These are phyloP conservation scores for Amphiprion clarkii DNA, from an alignment of 2,797 vertebrate species.

Conservation along the genomic window DNA sequence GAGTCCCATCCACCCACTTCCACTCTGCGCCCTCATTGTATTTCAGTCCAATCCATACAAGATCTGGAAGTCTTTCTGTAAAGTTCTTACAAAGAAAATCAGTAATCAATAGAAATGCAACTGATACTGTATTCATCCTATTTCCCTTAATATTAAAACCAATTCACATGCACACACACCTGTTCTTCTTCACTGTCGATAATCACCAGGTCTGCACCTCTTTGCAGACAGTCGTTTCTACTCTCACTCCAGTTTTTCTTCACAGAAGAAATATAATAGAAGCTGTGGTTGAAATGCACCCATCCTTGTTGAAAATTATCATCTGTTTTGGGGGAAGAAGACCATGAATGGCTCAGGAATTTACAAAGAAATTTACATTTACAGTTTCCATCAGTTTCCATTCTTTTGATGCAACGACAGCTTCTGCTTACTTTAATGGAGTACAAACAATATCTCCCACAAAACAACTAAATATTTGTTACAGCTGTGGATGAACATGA, in stretches of 20 bases:
- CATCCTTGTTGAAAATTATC: conserved; percentile 36
- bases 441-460: no score
- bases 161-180: neutral
- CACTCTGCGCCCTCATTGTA: neutral
- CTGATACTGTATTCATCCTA: neutral
- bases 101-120: neutral
- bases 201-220: conserved; percentile 56
- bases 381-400: no score
- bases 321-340: conserved; percentile 30
- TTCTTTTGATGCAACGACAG: no score
- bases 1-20: conserved; percentile 63
- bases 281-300: conserved; percentile 44
- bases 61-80: neutral
- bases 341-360: neutral
- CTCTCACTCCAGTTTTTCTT: conserved; percentile 46
- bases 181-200: conserved; percentile 61
- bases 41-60: conserved; percentile 60
- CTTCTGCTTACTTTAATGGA: no score
- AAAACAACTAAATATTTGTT: no score
- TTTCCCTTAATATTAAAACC: neutral
- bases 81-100: conserved; percentile 45
- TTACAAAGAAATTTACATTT: neutral
- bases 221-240: conserved; percentile 43
- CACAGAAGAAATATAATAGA: conserved; percentile 53
- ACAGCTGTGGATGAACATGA: no score